These are phyloP conservation scores for Eumaeus atala DNA, from an alignment of 1,140 invertebrate genomes.

Conservation along the genomic window DNA sequence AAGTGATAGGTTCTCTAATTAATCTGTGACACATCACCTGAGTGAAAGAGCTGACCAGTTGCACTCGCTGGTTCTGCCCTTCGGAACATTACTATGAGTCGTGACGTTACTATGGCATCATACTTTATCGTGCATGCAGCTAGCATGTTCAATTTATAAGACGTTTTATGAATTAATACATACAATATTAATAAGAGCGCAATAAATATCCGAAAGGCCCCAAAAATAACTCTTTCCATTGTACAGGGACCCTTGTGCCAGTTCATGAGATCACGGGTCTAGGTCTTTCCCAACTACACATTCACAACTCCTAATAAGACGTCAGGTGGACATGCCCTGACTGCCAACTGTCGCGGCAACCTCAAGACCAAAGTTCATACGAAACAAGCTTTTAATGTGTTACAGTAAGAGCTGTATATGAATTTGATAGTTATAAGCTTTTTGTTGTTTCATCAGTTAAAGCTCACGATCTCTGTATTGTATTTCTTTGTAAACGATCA, in stretches of 20 bases:
- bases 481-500: slow-evolving; percentile 50
- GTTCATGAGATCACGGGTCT: slow-evolving; percentile 33
- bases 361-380: background rate
- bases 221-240: background rate
- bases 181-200: too few relatives aligned
- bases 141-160: too few relatives aligned
- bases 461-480: slow-evolving; percentile 49
- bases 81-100: too few relatives aligned
- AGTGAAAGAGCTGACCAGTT: too few relatives aligned
- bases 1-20: too few relatives aligned
- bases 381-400: slow-evolving; percentile 17
- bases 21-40: too few relatives aligned
- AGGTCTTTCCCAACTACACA: slow-evolving; percentile 42
- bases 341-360: slow-evolving; percentile 23
- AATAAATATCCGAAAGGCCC: too few relatives aligned
- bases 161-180: too few relatives aligned
- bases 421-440: slow-evolving; percentile 10
- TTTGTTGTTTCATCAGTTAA: slow-evolving; percentile 23
- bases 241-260: slow-evolving; percentile 8
- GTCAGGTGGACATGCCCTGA: slow-evolving; percentile 50
- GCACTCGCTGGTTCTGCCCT: too few relatives aligned
- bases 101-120: too few relatives aligned
- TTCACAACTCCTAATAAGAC: slow-evolving; percentile 52
- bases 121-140: too few relatives aligned
- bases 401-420: slow-evolving; percentile 13